Evolutionary conservation across 2,797 vertebrate genomes (phyloP).

Genomic region (Mus caroli): DNA sequence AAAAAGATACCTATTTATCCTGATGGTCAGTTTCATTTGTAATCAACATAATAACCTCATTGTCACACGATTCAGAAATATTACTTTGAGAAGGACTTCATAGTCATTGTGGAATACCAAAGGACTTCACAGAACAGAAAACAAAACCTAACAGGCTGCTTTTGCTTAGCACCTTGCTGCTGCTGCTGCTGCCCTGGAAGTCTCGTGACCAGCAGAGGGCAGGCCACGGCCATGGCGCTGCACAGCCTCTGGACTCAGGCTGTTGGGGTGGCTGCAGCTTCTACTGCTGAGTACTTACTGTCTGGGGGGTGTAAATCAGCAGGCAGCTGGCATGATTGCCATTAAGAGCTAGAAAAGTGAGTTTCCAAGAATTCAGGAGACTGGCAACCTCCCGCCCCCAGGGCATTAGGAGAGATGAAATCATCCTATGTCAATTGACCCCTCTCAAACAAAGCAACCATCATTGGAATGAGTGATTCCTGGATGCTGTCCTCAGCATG

Average conservation of each 20-base stretch:
- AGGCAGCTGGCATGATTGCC: background rate
- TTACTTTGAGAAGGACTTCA: background rate
- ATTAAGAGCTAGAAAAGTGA: constrained; percentile 16
- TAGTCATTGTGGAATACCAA: background rate
- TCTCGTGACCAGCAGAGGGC: constrained; percentile 40
- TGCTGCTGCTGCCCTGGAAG: background rate
- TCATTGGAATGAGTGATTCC: background rate
- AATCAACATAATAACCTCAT: background rate
- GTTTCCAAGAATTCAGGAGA: constrained; percentile 35
- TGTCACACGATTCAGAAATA: background rate
- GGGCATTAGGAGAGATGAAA: background rate
- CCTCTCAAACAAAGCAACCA: background rate
- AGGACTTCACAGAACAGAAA: background rate
- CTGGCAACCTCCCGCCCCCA: too few species aligned
- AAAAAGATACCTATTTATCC: background rate
- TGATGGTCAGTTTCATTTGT: background rate
- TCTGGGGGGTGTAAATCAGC: background rate
- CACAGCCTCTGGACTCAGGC: background rate
- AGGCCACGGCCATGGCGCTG: background rate
- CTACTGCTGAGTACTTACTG: background rate
- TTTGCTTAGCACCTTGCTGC: background rate
- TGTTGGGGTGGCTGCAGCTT: background rate
- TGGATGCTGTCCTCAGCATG: background rate
- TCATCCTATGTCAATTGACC: background rate
- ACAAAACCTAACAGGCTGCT: background rate